These are phyloP conservation scores for Prolemur simus DNA, from an alignment of 2,113 vertebrate genomes.

Conservation along the genomic window DNA sequence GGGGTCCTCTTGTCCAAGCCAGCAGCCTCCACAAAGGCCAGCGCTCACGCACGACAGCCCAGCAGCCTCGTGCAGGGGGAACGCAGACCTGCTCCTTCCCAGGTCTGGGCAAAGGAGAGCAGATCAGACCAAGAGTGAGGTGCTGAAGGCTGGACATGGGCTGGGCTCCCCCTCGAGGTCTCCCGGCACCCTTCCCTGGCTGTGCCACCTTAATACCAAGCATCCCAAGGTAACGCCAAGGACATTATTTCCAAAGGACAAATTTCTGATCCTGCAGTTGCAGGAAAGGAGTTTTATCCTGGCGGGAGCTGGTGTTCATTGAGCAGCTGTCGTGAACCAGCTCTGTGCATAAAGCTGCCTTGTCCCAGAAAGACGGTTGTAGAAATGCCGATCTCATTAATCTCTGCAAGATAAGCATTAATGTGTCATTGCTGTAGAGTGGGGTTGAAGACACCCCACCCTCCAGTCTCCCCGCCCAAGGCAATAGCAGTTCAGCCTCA, in stretches of 20 bases:
- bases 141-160: not conserved
- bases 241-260: not conserved
- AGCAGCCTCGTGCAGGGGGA: not conserved
- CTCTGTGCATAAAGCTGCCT: not conserved
- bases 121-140: no score
- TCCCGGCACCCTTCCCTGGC: rapidly evolving
- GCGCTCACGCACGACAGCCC: not conserved
- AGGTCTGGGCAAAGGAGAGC: not conserved
- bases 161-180: no score
- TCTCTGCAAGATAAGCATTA: not conserved
- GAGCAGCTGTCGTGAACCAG: not conserved
- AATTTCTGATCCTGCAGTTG: not conserved
- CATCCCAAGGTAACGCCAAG: no score
- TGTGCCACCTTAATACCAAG: not conserved
- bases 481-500: not conserved
- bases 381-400: not conserved
- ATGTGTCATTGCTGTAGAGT: not conserved
- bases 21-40: not conserved
- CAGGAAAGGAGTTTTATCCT: not conserved
- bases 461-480: no score
- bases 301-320: not conserved
- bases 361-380: not conserved
- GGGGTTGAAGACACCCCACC: not conserved
- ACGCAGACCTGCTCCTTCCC: not conserved
- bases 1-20: no score